These are phyloP conservation scores for Trichonephila clavata DNA, from an alignment of 1,140 invertebrate species.

Conservation along the genomic window DNA sequence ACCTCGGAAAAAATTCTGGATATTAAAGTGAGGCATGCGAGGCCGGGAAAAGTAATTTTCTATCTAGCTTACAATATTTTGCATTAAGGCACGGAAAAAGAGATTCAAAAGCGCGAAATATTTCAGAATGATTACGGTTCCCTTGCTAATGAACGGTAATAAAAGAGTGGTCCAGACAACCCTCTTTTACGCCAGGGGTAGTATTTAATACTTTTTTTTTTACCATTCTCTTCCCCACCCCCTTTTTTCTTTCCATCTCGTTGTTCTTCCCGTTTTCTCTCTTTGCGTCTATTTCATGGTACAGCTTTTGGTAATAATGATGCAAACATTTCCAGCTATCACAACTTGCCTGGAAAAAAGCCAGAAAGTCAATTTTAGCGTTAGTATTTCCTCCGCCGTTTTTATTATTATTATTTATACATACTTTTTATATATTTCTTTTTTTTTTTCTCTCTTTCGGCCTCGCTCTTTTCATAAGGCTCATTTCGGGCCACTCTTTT, in stretches of 20 bases:
- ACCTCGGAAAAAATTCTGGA: slow-evolving; percentile 27
- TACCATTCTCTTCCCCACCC: neutral
- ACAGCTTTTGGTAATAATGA: slow-evolving; percentile 59
- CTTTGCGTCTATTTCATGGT: neutral
- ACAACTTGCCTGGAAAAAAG: slow-evolving; percentile 63
- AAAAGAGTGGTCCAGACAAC: slow-evolving; percentile 42
- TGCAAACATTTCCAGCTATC: slow-evolving; percentile 62
- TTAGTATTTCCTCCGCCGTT: slow-evolving; percentile 27
- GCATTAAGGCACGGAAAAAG: slow-evolving; percentile 39
- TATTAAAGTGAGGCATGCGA: slow-evolving; percentile 47
- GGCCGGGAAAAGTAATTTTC: slow-evolving; percentile 34
- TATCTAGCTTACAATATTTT: slow-evolving; percentile 61
- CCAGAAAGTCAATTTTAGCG: slow-evolving; percentile 68
- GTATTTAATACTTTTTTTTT: slow-evolving; percentile 53
- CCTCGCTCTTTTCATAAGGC: slow-evolving; percentile 30
- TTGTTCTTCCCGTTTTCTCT: slow-evolving; percentile 43
- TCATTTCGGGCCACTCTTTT: neutral
- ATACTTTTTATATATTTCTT: slow-evolving; percentile 19
- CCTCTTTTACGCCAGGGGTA: slow-evolving; percentile 3
- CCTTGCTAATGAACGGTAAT: slow-evolving; percentile 63
- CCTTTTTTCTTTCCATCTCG: slow-evolving; percentile 19
- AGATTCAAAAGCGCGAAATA: slow-evolving; percentile 31
- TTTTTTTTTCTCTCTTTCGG: neutral
- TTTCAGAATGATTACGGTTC: slow-evolving; percentile 58
- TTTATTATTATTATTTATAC: slow-evolving; percentile 48